A percentile compares a stretch with the other conserved stretches of the same genome.
phyloP scores from a whole-genome alignment of 2,797 vertebrate species.

The Numenius phaeopus region DNA sequence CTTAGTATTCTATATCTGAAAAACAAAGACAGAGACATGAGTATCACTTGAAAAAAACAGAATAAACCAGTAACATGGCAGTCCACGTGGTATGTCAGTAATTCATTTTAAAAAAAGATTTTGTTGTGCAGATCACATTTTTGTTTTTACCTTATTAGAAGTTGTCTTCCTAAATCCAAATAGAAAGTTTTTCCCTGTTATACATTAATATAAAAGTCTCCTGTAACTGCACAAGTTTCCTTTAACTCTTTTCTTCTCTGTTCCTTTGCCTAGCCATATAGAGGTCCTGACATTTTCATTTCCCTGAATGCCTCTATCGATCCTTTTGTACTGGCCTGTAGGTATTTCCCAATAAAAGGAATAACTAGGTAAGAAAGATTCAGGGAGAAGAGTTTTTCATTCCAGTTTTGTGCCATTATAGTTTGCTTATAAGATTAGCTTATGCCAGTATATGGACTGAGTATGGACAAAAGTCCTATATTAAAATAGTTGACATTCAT shows the following conservation, averaged over 20 bases:
- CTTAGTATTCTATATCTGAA: background rate
- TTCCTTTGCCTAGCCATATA: background rate
- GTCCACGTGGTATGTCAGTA: background rate
- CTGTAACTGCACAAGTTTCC: background rate
- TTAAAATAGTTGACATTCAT: background rate
- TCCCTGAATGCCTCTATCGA: background rate
- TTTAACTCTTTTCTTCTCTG: background rate
- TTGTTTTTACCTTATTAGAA: background rate
- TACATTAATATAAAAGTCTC: background rate
- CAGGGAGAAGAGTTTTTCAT: background rate
- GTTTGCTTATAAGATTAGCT: background rate
- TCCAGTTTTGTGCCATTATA: background rate
- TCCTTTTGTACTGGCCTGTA: background rate
- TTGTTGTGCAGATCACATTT: background rate
- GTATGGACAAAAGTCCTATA: background rate
- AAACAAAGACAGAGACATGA: background rate
- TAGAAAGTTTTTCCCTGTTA: background rate
- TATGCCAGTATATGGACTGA: background rate
- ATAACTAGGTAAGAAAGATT: background rate
- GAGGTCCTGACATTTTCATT: background rate
- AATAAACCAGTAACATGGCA: background rate
- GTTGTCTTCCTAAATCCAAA: background rate
- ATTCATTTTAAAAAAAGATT: background rate
- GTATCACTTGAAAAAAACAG: background rate
- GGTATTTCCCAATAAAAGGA: background rate